Evolutionary conservation across 2,113 vertebrate species (phyloP).

Genomic region (Condylura cristata): DNA sequence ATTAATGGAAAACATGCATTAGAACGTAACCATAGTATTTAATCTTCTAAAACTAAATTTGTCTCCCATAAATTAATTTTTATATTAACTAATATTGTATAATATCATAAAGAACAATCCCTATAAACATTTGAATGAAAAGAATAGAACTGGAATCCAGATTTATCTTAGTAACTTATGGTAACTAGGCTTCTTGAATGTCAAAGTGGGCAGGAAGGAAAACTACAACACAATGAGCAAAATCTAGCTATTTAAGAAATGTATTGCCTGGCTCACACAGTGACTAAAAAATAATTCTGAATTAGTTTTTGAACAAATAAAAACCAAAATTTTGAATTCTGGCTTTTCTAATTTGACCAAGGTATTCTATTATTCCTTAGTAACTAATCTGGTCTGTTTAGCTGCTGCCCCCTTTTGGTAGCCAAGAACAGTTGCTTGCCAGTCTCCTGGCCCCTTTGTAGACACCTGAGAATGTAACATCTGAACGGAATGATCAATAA

Average conservation of each 20-base stretch:
- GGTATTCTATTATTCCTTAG: background rate
- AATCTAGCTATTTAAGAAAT: background rate
- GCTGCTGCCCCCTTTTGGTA: background rate
- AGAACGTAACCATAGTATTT: background rate
- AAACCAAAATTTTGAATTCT: background rate
- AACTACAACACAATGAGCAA: background rate
- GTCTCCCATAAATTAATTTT: background rate
- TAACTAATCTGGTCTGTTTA: background rate
- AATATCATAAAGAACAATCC: background rate
- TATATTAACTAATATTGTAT: background rate
- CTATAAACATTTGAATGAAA: background rate
- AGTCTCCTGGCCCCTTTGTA: background rate
- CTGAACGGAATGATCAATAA: background rate
- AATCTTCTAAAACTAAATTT: background rate
- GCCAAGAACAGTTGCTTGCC: background rate
- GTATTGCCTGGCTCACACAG: background rate
- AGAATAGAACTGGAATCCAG: background rate
- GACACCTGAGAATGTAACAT: background rate
- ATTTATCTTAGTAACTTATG: background rate
- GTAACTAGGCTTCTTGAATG: background rate
- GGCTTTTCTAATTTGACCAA: background rate
- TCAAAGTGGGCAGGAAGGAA: background rate
- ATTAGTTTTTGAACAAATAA: background rate
- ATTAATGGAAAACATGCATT: background rate
- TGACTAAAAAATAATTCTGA: background rate